phyloP scores from a whole-genome alignment of 2,888 invertebrate genomes.

The Dryomyza anilis region DNA sequence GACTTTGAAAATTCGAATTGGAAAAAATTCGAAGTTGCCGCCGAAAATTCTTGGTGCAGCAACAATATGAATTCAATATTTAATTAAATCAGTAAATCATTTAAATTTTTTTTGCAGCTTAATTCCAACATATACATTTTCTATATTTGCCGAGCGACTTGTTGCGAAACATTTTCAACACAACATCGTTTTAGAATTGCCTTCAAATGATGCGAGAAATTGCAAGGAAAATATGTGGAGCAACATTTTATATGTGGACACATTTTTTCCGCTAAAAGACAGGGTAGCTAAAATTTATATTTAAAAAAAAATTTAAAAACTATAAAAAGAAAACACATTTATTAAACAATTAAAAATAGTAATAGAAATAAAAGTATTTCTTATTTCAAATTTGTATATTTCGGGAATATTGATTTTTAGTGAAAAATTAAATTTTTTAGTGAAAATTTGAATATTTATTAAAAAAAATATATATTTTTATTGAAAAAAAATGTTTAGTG shows the following conservation, averaged over 20 bases:
- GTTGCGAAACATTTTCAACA: conserved; percentile 62
- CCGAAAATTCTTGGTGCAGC: too few species aligned
- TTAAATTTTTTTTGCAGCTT: conserved; percentile 63
- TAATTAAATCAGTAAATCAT: too few species aligned
- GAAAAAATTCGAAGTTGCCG: too few species aligned
- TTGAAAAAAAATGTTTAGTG: too few species aligned
- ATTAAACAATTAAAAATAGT: neutral
- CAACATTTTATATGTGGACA: conserved; percentile 69
- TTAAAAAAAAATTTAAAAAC: neutral
- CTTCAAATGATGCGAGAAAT: conserved; percentile 65
- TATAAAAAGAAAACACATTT: neutral
- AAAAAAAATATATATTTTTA: too few species aligned
- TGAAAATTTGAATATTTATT: too few species aligned
- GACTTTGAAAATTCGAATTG: too few species aligned
- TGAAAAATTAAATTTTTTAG: too few species aligned
- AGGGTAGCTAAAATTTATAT: conserved; percentile 61
- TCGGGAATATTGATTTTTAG: too few species aligned
- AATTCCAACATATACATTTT: conserved; percentile 68
- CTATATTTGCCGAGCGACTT: conserved; percentile 64
- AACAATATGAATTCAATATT: too few species aligned
- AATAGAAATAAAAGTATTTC: too few species aligned
- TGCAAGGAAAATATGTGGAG: conserved; percentile 70
- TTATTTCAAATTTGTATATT: too few species aligned
- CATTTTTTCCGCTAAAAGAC: conserved; percentile 65
- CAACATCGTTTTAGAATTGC: conserved; percentile 63